Conservation (phyloP, 2,113 vertebrate species). For the Alethe diademata region DNA sequence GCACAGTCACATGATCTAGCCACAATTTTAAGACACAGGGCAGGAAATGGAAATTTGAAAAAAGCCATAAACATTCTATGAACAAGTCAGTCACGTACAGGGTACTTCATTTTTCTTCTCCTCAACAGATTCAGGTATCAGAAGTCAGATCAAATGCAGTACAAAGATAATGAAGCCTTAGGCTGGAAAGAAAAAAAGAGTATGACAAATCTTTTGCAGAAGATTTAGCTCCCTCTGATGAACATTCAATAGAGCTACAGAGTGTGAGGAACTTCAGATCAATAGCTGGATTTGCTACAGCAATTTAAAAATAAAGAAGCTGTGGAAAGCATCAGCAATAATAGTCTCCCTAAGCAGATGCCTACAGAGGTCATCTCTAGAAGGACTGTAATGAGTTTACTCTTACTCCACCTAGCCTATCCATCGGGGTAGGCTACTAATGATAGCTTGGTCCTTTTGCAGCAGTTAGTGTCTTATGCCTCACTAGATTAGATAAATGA, state of each 20-base stretch:
- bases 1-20: neutral
- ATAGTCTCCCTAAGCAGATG: neutral
- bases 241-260: neutral
- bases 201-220: neutral
- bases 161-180: neutral
- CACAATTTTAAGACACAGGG: neutral
- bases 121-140: neutral
- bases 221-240: conserved; percentile 5
- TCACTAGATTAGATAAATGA: conserved; percentile 57
- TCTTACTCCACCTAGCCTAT: neutral
- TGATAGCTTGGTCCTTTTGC: neutral
- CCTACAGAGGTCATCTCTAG: neutral
- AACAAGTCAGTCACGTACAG: neutral
- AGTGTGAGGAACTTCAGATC: neutral
- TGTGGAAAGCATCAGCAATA: neutral
- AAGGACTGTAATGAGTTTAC: neutral
- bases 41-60: neutral
- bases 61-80: neutral
- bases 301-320: neutral
- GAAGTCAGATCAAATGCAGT: neutral
- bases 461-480: conserved; percentile 35
- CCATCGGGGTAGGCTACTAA: neutral
- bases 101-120: neutral
- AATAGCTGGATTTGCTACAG: conserved; percentile 13
- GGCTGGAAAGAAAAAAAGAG: neutral